Conservation (phyloP, 2,888 invertebrate genomes). For the Pediacus dermestoides region DNA sequence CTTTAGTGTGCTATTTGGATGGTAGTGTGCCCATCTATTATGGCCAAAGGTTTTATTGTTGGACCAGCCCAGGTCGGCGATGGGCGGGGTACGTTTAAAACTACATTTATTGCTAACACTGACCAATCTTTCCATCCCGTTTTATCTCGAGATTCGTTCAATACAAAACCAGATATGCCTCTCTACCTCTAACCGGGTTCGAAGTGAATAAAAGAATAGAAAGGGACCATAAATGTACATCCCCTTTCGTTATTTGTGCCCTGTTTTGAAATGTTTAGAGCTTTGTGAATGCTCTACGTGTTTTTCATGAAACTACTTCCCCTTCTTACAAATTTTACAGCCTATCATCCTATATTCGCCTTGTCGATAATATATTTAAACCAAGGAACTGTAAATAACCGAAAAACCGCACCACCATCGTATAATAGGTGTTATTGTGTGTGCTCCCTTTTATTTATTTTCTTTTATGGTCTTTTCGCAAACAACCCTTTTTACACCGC, state of each 20-base stretch:
- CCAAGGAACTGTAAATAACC: no score
- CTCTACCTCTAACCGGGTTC: not conserved
- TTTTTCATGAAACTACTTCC: not conserved
- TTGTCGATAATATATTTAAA: conserved; percentile 8
- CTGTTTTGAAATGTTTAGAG: conserved; percentile 8
- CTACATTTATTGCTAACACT: conserved; percentile 17
- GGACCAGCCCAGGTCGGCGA: conserved; percentile 38
- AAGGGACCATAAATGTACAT: conserved; percentile 8
- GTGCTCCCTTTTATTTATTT: no score
- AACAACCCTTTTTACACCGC: no score
- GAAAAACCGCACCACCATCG: no score
- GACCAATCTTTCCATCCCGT: conserved; percentile 8
- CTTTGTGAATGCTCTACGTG: not conserved
- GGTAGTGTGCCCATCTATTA: conserved; percentile 39
- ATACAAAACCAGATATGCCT: conserved; percentile 1
- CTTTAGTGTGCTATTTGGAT: conserved; percentile 23
- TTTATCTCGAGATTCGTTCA: conserved; percentile 8
- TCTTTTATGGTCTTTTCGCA: no score
- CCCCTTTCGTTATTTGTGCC: conserved; percentile 1
- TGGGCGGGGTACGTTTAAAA: conserved; percentile 16
- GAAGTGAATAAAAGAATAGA: conserved; percentile 7
- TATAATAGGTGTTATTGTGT: no score
- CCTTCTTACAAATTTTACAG: conserved; percentile 2
- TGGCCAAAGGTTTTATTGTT: conserved; percentile 44
- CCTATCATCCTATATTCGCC: not conserved